phyloP scores from a whole-genome alignment of 2,797 vertebrate genomes.

The Masticophis lateralis region DNA sequence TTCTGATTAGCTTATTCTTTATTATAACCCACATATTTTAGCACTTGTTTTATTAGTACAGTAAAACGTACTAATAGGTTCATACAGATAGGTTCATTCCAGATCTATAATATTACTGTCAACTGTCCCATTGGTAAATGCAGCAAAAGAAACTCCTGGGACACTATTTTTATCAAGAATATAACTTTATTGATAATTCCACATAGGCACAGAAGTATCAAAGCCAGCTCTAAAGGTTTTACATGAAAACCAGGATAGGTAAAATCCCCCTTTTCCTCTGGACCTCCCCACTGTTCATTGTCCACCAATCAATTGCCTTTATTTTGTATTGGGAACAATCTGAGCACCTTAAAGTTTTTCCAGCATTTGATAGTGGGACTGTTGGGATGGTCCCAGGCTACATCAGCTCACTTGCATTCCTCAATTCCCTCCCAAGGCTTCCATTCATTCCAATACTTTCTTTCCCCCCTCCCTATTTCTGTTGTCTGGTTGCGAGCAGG shows the following conservation, averaged over 20 bases:
- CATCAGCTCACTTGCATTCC: not conserved
- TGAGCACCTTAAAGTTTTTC: not conserved
- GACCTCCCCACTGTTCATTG: not conserved
- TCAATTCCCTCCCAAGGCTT: not conserved
- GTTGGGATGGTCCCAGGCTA: not conserved
- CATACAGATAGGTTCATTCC: too few relatives aligned
- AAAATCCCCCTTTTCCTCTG: not conserved
- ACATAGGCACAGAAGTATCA: not conserved
- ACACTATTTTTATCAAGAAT: not conserved
- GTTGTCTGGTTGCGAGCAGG: too few relatives aligned
- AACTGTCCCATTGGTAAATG: not conserved
- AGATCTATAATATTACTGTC: not conserved
- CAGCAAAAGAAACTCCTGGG: not conserved
- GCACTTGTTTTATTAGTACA: too few relatives aligned
- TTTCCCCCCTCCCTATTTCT: not conserved
- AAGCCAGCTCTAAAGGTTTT: not conserved
- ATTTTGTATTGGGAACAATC: not conserved
- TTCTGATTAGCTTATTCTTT: too few relatives aligned
- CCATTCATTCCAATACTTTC: not conserved
- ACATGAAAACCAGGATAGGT: not conserved
- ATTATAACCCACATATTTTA: too few relatives aligned
- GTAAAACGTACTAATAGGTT: too few relatives aligned
- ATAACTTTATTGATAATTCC: not conserved
- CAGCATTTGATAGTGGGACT: not conserved
- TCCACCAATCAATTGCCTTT: not conserved